A percentile compares a stretch with the other conserved stretches of the same genome.
These are phyloP conservation scores for Bos indicus DNA, from an alignment of 2,113 vertebrate genomes.

Conservation along the genomic window DNA sequence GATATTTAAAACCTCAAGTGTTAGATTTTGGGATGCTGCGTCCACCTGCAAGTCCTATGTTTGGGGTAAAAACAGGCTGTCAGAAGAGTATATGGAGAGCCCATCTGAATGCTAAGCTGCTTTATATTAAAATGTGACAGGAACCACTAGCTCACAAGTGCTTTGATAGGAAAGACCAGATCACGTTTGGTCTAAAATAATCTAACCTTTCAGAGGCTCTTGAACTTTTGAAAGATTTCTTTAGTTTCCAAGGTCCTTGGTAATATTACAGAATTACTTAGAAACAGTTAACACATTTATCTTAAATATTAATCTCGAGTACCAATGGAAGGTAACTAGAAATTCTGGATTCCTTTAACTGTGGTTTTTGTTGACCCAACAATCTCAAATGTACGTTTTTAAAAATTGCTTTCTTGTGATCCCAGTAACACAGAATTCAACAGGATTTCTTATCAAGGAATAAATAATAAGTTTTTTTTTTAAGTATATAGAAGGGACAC, in stretches of 20 bases:
- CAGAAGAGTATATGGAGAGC: neutral
- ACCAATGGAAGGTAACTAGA: neutral
- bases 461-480: neutral
- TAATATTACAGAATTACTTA: neutral
- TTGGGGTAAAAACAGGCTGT: slow-evolving; percentile 38
- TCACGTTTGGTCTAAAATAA: neutral
- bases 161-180: neutral
- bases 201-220: neutral
- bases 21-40: neutral
- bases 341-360: neutral
- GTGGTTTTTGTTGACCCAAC: neutral
- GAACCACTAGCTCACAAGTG: neutral
- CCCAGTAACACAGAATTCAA: neutral
- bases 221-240: neutral
- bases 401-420: neutral
- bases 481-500: neutral
- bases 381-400: neutral
- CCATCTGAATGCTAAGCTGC: neutral
- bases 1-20: slow-evolving; percentile 50
- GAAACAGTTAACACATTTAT: neutral
- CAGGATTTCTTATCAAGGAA: neutral
- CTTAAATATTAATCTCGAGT: neutral
- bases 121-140: neutral
- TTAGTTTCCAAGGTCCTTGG: neutral
- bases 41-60: neutral